These are phyloP conservation scores for Enteromius radiatus DNA, from an alignment of 2,797 vertebrate genomes.

Conservation along the genomic window DNA sequence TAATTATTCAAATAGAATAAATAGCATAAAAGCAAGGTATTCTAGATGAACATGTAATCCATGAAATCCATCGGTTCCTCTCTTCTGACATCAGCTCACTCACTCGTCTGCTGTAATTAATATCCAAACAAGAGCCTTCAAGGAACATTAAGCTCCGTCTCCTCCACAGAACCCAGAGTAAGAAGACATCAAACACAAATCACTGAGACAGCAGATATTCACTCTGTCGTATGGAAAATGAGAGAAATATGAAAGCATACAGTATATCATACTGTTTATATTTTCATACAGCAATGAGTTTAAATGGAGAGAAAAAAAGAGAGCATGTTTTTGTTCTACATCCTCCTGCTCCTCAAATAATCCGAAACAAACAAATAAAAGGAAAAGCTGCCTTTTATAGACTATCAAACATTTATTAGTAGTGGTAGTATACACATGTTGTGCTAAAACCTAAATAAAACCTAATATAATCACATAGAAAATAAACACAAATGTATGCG, in stretches of 20 bases:
- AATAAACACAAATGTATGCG: too few species aligned
- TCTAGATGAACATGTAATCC: too few species aligned
- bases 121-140: constrained; percentile 2
- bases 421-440: not conserved
- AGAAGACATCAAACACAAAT: constrained; percentile 22
- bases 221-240: not conserved
- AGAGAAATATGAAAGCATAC: not conserved
- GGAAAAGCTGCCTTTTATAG: not conserved
- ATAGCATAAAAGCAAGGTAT: not conserved
- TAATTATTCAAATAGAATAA: not conserved
- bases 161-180: constrained; percentile 16
- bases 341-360: not conserved
- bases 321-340: not conserved
- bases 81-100: constrained; percentile 24
- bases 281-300: too few species aligned
- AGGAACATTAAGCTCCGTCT: constrained; percentile 14
- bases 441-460: not conserved
- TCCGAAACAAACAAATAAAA: not conserved
- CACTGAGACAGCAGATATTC: constrained; percentile 20
- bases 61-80: constrained; percentile 19
- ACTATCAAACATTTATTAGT: not conserved
- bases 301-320: not conserved
- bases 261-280: not conserved
- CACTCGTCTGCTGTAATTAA: constrained; percentile 33
- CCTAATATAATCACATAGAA: too few species aligned